These are phyloP conservation scores for Luperina testacea DNA, from an alignment of 2,888 invertebrate species.

Conservation along the genomic window DNA sequence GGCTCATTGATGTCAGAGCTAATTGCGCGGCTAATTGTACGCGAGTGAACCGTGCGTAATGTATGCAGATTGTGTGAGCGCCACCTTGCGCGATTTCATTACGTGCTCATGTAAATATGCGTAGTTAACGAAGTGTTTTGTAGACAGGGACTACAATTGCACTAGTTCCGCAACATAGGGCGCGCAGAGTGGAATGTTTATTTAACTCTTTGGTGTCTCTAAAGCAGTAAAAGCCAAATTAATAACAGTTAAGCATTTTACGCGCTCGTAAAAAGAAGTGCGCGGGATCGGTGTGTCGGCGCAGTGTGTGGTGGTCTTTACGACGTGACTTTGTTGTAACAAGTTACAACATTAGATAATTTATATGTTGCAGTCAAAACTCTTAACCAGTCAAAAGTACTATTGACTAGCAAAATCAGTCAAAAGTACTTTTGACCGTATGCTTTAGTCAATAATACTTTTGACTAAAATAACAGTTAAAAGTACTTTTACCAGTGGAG, in stretches of 20 bases:
- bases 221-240: constrained; percentile 27
- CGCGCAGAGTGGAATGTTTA: not conserved
- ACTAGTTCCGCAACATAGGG: constrained; percentile 1
- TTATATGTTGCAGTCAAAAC: too few species aligned
- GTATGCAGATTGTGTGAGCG: constrained; percentile 26
- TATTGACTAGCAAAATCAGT: too few species aligned
- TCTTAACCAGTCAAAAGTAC: too few species aligned
- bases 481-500: too few species aligned
- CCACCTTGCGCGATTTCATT: constrained; percentile 30
- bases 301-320: constrained; percentile 5
- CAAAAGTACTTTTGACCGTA: too few species aligned
- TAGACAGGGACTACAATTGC: not conserved
- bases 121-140: constrained; percentile 16
- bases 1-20: constrained; percentile 32
- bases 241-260: constrained; percentile 36
- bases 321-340: constrained; percentile 5
- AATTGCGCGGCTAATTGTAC: constrained; percentile 43
- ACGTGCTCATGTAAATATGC: constrained; percentile 10
- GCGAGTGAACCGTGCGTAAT: constrained; percentile 7
- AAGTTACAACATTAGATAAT: not conserved
- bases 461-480: too few species aligned
- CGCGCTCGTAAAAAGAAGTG: constrained; percentile 28
- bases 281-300: not conserved
- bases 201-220: constrained; percentile 16
- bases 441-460: too few species aligned